Evolutionary conservation across 2,888 invertebrate genomes (phyloP).

Genomic region (Automeris io): DNA sequence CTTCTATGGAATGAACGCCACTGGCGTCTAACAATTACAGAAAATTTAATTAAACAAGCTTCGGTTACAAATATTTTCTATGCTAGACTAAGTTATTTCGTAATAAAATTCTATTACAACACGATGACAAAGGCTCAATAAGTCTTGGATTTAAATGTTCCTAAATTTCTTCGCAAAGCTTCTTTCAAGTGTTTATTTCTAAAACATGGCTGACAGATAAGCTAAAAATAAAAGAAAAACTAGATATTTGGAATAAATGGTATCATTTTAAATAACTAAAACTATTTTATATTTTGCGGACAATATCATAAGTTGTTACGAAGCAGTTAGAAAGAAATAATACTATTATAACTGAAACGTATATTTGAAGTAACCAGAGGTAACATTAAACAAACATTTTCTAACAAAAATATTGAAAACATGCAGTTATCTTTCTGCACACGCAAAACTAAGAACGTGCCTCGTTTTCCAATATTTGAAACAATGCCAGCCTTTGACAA

Average conservation of each 20-base stretch:
- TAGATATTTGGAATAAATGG: too few relatives aligned
- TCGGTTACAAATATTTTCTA: slow-evolving; percentile 18
- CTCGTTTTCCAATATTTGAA: slow-evolving; percentile 58
- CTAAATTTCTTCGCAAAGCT: slow-evolving; percentile 10
- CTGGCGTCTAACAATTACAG: too few relatives aligned
- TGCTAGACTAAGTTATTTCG: slow-evolving; percentile 17
- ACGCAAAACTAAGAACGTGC: slow-evolving; percentile 54
- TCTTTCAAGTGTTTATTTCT: slow-evolving; percentile 1
- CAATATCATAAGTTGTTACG: slow-evolving; percentile 9
- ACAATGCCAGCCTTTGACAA: slow-evolving; percentile 59
- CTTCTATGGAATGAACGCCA: too few relatives aligned
- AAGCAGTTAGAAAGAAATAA: too few relatives aligned
- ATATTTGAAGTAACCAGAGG: too few relatives aligned
- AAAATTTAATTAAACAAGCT: slow-evolving; percentile 15
- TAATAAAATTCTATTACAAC: slow-evolving; percentile 21
- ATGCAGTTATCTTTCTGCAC: slow-evolving; percentile 49
- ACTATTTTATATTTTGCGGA: neutral
- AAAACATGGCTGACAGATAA: slow-evolving; percentile 1
- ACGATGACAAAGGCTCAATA: slow-evolving; percentile 16
- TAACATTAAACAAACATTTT: slow-evolving; percentile 31
- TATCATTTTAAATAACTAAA: too few relatives aligned
- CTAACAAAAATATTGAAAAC: slow-evolving; percentile 61
- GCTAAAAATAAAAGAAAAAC: slow-evolving; percentile 4
- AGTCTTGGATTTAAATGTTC: slow-evolving; percentile 21
- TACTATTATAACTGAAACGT: too few relatives aligned